phyloP scores from a whole-genome alignment of 1,140 invertebrate species.

The Gryon sp. region DNA sequence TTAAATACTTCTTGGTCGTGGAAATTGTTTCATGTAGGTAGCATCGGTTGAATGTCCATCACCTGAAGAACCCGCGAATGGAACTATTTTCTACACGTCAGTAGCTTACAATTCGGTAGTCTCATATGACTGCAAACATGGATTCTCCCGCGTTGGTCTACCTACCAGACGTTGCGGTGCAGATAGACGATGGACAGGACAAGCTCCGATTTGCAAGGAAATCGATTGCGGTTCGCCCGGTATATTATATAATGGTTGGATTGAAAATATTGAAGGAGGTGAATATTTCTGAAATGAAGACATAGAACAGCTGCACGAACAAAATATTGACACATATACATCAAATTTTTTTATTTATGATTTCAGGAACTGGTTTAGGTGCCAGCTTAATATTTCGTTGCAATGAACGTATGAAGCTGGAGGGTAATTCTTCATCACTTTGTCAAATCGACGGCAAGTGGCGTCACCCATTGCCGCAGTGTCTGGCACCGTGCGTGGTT shows the following conservation, averaged over 20 bases:
- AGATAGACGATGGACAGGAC: constrained; percentile 94
- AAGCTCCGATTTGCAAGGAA: constrained; percentile 93
- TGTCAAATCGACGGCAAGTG: constrained; percentile 96
- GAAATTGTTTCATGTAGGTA: no score
- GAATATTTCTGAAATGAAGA: no score
- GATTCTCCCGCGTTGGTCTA: constrained; percentile 93
- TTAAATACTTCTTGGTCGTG: no score
- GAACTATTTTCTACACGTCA: constrained; percentile 94
- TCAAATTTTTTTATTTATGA: constrained; percentile 12
- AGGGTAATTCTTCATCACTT: constrained; percentile 92
- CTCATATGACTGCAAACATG: constrained; percentile 95
- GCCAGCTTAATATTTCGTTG: constrained; percentile 96
- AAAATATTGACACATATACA: no score
- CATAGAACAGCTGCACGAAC: no score
- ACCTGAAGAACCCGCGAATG: constrained; percentile 93
- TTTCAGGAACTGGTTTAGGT: constrained; percentile 91
- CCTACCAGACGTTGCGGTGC: constrained; percentile 92
- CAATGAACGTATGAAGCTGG: constrained; percentile 94
- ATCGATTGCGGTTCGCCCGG: constrained; percentile 96
- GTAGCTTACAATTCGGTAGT: constrained; percentile 96
- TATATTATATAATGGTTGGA: constrained; percentile 95
- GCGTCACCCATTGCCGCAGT: constrained; percentile 94
- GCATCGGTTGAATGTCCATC: constrained; percentile 93
- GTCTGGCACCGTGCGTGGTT: constrained; percentile 94
- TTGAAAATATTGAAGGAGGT: constrained; percentile 92